Conservation (phyloP, 2,888 invertebrate species). For the Autographa gamma region DNA sequence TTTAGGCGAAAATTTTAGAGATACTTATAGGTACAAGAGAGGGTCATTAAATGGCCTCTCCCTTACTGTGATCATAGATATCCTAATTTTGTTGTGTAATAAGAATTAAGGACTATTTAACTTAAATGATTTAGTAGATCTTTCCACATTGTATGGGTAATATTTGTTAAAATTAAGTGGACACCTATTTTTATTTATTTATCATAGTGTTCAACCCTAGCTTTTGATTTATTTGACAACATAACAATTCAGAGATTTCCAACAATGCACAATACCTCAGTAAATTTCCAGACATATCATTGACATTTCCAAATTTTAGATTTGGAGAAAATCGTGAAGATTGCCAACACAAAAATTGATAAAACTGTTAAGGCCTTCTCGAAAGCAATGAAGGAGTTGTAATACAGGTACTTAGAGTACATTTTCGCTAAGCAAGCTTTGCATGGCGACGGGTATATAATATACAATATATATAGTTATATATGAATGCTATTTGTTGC, state of each 20-base stretch:
- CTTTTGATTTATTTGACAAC: too few species aligned
- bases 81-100: too few species aligned
- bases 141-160: too few species aligned
- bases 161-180: too few species aligned
- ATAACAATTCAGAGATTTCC: too few species aligned
- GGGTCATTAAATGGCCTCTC: not conserved
- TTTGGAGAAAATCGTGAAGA: constrained; percentile 71
- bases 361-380: constrained; percentile 76
- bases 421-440: constrained; percentile 64
- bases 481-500: constrained; percentile 40
- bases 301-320: constrained; percentile 65
- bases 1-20: too few species aligned
- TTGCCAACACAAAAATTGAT: constrained; percentile 75
- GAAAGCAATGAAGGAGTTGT: constrained; percentile 76
- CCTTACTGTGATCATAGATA: too few species aligned
- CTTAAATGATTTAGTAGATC: too few species aligned
- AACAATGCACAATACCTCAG: not conserved
- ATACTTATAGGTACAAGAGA: not conserved
- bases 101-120: too few species aligned
- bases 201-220: too few species aligned
- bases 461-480: constrained; percentile 27
- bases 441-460: constrained; percentile 63
- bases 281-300: not conserved
- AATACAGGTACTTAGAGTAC: constrained; percentile 63
- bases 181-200: too few species aligned